phyloP scores from a whole-genome alignment of 2,888 invertebrate genomes.

The Coremacera marginata region DNA sequence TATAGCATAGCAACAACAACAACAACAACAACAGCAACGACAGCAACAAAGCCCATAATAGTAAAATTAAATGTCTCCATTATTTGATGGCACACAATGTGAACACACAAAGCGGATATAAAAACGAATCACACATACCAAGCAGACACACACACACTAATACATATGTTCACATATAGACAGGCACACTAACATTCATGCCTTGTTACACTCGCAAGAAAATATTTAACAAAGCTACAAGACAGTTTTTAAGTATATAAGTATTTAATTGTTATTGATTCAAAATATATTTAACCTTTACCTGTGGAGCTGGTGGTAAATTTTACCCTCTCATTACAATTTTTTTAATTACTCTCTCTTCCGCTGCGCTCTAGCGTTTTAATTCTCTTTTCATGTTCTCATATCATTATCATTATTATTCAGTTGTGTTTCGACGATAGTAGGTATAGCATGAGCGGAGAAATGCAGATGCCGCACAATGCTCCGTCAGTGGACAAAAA shows the following conservation, averaged over 20 bases:
- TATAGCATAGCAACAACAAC: conserved; percentile 12
- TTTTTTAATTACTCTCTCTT: too few species aligned
- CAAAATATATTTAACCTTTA: too few species aligned
- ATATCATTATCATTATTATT: too few species aligned
- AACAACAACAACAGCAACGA: conserved; percentile 33
- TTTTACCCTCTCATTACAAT: too few species aligned
- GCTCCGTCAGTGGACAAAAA: too few species aligned
- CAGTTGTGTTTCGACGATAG: too few species aligned
- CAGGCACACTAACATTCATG: neutral
- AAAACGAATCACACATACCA: conserved; percentile 25
- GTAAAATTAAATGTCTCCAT: conserved; percentile 65
- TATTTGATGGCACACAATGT: conserved; percentile 29
- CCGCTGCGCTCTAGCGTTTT: too few species aligned
- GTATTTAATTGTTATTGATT: too few species aligned
- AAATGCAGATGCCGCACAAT: too few species aligned
- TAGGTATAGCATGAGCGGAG: too few species aligned
- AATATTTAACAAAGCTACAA: neutral
- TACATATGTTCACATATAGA: neutral
- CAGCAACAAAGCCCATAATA: conserved; percentile 64
- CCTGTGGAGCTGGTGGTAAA: too few species aligned
- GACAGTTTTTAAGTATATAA: neutral
- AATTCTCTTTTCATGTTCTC: too few species aligned
- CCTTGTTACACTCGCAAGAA: neutral
- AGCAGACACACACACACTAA: neutral
- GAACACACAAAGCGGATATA: conserved; percentile 32